Percentiles rank a stretch among this genome's conserved stretches.
These are phyloP conservation scores for Aromia moschata DNA, from an alignment of 2,888 invertebrate species.

Conservation along the genomic window DNA sequence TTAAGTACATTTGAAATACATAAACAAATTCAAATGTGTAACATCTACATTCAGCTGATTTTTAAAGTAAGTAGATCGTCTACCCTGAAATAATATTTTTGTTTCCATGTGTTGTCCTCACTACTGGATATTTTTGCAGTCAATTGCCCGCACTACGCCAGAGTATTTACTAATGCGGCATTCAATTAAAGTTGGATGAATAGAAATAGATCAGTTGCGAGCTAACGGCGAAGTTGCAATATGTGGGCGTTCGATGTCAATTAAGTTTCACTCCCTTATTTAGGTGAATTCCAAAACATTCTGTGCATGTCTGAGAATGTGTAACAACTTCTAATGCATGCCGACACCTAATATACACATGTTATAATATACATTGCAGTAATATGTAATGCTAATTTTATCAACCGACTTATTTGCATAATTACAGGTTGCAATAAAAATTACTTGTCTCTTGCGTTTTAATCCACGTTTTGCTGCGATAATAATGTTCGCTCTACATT, in stretches of 20 bases:
- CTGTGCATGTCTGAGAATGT: slow-evolving; percentile 49
- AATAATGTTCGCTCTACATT: no score
- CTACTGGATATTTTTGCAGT: not conserved
- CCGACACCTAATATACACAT: slow-evolving; percentile 43
- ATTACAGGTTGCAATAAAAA: not conserved
- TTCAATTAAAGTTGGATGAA: slow-evolving; percentile 32
- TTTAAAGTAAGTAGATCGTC: no score
- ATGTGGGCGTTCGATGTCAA: slow-evolving; percentile 53
- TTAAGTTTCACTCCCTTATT: slow-evolving; percentile 58
- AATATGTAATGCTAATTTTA: slow-evolving; percentile 24
- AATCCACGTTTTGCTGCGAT: no score
- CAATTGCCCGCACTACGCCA: slow-evolving; percentile 9
- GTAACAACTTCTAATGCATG: slow-evolving; percentile 45
- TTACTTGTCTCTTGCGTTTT: not conserved
- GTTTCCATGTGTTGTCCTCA: no score
- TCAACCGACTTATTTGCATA: slow-evolving; percentile 8
- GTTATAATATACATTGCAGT: slow-evolving; percentile 35
- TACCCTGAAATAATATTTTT: no score
- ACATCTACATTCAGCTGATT: no score
- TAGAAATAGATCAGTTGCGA: slow-evolving; percentile 37
- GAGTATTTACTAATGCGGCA: slow-evolving; percentile 17
- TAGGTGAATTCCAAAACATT: slow-evolving; percentile 52
- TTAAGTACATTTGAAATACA: no score
- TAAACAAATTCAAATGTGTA: no score
- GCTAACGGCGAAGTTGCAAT: slow-evolving; percentile 40